These are phyloP conservation scores for Aphyosemion australe DNA, from an alignment of 2,113 vertebrate genomes.

Conservation along the genomic window DNA sequence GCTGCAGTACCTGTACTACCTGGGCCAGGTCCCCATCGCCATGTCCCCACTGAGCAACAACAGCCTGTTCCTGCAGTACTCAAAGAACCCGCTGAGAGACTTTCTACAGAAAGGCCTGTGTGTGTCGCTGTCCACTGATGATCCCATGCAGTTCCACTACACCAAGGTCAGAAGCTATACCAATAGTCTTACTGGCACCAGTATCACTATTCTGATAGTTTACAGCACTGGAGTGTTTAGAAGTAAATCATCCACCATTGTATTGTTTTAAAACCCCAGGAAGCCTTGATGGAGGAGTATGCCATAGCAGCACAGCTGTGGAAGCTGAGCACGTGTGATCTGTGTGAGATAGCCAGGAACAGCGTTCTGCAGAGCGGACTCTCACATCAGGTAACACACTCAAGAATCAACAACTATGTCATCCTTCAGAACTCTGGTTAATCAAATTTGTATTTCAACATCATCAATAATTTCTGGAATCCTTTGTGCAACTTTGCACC, in stretches of 20 bases:
- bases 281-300: slow-evolving; percentile 84
- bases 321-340: slow-evolving; percentile 96
- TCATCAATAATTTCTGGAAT: slow-evolving; percentile 5
- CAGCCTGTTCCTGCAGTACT: slow-evolving; percentile 96
- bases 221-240: neutral
- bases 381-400: slow-evolving; percentile 86
- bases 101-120: slow-evolving; percentile 96
- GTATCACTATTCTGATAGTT: neutral
- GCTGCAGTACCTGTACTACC: slow-evolving; percentile 96
- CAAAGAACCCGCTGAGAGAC: slow-evolving; percentile 93
- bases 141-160: slow-evolving; percentile 99
- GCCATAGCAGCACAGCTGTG: slow-evolving; percentile 98
- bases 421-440: too few relatives aligned
- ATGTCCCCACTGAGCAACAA: slow-evolving; percentile 99
- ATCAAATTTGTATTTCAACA: too few relatives aligned
- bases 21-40: slow-evolving; percentile 95
- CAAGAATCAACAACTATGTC: too few relatives aligned
- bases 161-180: slow-evolving; percentile 85
- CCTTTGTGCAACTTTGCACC: too few relatives aligned
- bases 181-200: too few relatives aligned
- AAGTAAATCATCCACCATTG: neutral
- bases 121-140: slow-evolving; percentile 95
- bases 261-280: slow-evolving; percentile 32
- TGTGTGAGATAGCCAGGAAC: slow-evolving; percentile 97
- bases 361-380: slow-evolving; percentile 94